Base-by-base conservation (phyloP, 2,888 invertebrate species). In the Megalurothrips usitatus region DNA sequence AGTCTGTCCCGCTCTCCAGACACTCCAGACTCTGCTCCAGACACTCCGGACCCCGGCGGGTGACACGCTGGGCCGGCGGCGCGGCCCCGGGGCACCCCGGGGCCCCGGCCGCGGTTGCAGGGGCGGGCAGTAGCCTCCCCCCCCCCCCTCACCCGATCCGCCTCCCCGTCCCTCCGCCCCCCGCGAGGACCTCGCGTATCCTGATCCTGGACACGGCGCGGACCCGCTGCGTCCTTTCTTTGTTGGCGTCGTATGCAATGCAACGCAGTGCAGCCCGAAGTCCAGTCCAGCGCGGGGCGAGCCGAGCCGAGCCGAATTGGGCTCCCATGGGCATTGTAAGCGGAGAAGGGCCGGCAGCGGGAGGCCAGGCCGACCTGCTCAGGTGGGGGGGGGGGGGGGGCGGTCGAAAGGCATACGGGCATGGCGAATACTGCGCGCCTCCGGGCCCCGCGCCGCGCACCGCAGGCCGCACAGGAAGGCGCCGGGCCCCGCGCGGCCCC, bases 261-360 rank as follows among this genome's bases (percentile, higher is more conserved):
- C 6, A n/a, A n/a, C n/a, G n/a, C n/a, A n/a, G n/a, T n/a, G n/a
- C n/a, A n/a, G n/a, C n/a, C n/a, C n/a, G 34, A 6, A 6, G 34
- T 43, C 34, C 34, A 43, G 34, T 43, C 34, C 34, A 43, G 34
- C 34, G 34, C 3, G 34, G 34, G 68, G 9, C 68, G 68, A 23
- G 68, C 68, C 23, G 68, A n/a, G 68, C 68, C 23, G 68, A 23
- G 68, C 68, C 68, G 23, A 68, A 68, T 23, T 68, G 68, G 23
- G 68, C 68, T 68, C n/a, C 68, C 68, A 23, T 68, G 68, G 68
- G 68, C 23, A 68, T 23, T 68, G 68, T 23, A 68, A 68, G 68
- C n/a, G 68, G 68, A 68, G 68, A 68, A n/a, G 68, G 23, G 68
- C 23, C 23, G n/a, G n/a, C 68, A 8, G 63, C 23, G 23, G n/a